A percentile compares a stretch with the other conserved stretches of the same genome.
These are phyloP conservation scores for Chamaea fasciata DNA, from an alignment of 2,113 vertebrate species.

Conservation along the genomic window DNA sequence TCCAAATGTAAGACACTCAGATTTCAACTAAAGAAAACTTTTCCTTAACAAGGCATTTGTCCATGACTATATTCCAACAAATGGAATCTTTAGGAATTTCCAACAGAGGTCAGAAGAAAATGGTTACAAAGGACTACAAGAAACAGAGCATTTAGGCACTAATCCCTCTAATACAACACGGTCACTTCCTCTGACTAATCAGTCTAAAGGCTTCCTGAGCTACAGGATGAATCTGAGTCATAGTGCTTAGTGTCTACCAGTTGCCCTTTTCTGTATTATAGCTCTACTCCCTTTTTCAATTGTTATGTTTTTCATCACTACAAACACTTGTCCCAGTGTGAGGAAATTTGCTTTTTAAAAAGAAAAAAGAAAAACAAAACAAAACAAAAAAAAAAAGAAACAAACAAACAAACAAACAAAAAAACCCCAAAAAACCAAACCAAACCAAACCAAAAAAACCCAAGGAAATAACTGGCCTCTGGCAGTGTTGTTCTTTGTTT, in stretches of 20 bases:
- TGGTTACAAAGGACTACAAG: not conserved
- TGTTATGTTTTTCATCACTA: not conserved
- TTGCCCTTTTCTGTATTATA: not conserved
- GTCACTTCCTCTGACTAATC: not conserved
- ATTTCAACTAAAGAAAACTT: not conserved
- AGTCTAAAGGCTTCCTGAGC: not conserved
- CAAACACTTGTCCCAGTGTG: not conserved
- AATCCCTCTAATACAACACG: not conserved
- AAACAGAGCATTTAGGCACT: not conserved
- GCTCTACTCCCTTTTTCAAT: not conserved
- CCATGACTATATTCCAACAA: not conserved
- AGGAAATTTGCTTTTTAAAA: not conserved
- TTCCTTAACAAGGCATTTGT: not conserved
- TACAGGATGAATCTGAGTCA: not conserved
- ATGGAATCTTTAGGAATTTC: not conserved
- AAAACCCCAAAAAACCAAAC: no score
- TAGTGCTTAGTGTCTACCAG: not conserved
- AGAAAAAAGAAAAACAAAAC: not conserved
- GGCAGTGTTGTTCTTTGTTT: not conserved
- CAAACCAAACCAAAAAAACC: not conserved
- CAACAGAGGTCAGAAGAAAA: not conserved
- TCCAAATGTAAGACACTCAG: not conserved
- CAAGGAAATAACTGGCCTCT: not conserved
- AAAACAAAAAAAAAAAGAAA: not conserved
- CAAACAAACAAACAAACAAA: not conserved